These are phyloP conservation scores for Pogona vitticeps DNA, from an alignment of 2,113 vertebrate species.

Conservation along the genomic window DNA sequence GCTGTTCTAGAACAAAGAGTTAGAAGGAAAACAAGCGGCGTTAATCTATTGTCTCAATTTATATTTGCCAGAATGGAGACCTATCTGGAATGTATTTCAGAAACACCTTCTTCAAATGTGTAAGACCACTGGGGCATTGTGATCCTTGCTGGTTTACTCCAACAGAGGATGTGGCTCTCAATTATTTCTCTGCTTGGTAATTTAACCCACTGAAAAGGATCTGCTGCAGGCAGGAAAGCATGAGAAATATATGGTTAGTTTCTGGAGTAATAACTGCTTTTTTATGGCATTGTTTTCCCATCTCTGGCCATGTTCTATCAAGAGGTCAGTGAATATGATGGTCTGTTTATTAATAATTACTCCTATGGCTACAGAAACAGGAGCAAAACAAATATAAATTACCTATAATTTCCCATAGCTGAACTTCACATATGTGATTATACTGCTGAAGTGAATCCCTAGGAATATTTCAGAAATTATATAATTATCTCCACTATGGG, in stretches of 20 bases:
- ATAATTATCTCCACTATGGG: slow-evolving; percentile 56
- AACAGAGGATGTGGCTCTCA: not conserved
- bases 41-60: not conserved
- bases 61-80: not conserved
- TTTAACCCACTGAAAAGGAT: not conserved
- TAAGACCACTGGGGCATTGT: not conserved
- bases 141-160: not conserved
- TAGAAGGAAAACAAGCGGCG: not conserved
- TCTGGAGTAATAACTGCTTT: not conserved
- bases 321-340: slow-evolving; percentile 49
- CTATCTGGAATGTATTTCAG: not conserved
- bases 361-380: slow-evolving; percentile 69
- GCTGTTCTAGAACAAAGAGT: not conserved
- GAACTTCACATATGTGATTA: slow-evolving; percentile 47
- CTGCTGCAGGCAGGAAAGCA: not conserved
- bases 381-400: slow-evolving; percentile 63
- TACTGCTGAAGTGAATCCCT: slow-evolving; percentile 47
- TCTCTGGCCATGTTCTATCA: slow-evolving; percentile 47
- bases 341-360: slow-evolving; percentile 69
- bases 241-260: not conserved
- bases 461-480: slow-evolving; percentile 57
- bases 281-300: slow-evolving; percentile 17
- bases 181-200: not conserved
- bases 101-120: not conserved
- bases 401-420: slow-evolving; percentile 53